Base-by-base conservation (phyloP, 2,888 invertebrate species). In the Agrochola circellaris region DNA sequence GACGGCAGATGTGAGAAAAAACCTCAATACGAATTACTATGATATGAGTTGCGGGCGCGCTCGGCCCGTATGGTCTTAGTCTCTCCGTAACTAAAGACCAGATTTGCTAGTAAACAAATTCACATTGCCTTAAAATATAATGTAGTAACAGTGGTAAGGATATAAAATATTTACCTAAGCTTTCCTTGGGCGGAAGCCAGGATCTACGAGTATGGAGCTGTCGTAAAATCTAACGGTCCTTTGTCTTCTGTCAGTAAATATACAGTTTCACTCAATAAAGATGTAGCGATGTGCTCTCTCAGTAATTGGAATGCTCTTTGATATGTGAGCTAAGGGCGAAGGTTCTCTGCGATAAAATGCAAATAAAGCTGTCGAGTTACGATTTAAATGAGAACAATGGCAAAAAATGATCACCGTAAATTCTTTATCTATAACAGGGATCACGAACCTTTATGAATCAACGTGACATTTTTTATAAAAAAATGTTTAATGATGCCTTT, bases 171-270 rank as follows among this genome's bases (percentile, higher is more conserved):
- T 61, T 34, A n/a, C 13, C 1, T 67, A 81, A 62, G n/a, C 34
- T 65, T 56, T 82, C 23, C 48, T 80, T 82, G 77, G 80, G 48
- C 65, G 30, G 15, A 61, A 70, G 82, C 77, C 80, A 82, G 69
- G 56, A 76, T 82, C 15, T 58, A 48, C 7, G 65, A 48, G 30
- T 42, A 38, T 70, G 17, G 56, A 51, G 34, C 38, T 15, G 48
- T 77, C 77, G 70, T 76, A 70, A 82, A 81, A 77, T 70, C 60
- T 51, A 70, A 82, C 77, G 11, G 8, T 3, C 56, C 70, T 82
- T 80, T 77, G 69, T 82, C 70, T 76, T 61, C 54, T 66, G 20
- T 15, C 20, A 23, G 48, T 56, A 77, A 51, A 66, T 65, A 64
- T 34, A 69, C 66, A 61, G 30, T 82, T 66, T 70, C 70, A 82